phyloP scores from a whole-genome alignment of 2,888 invertebrate species.

The Cheilosia impressa region DNA sequence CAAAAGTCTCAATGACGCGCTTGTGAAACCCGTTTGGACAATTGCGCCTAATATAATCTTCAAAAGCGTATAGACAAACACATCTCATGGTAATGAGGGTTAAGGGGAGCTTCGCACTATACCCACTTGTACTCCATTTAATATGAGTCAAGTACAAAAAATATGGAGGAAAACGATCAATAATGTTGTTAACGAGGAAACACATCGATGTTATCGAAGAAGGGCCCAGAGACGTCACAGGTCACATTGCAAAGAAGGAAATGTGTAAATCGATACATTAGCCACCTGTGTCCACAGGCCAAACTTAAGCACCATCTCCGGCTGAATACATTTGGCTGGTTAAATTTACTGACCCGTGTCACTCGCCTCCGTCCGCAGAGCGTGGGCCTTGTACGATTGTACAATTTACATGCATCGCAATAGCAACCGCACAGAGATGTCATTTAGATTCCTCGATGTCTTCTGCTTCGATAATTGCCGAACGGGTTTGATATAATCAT shows the following conservation, averaged over 20 bases:
- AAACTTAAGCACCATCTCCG: not conserved
- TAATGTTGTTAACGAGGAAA: constrained; percentile 32
- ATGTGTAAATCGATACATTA: constrained; percentile 5
- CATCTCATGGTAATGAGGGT: constrained; percentile 25
- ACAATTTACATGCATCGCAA: constrained; percentile 11
- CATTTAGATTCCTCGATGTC: constrained; percentile 62
- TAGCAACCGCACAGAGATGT: constrained; percentile 61
- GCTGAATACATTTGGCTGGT: constrained; percentile 8
- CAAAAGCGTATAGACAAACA: constrained; percentile 42
- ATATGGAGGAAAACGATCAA: constrained; percentile 8
- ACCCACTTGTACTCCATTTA: constrained; percentile 25
- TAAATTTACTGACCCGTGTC: constrained; percentile 47
- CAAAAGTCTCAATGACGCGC: constrained; percentile 58
- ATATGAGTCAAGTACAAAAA: constrained; percentile 58
- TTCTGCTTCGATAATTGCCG: constrained; percentile 63
- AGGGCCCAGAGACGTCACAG: constrained; percentile 13
- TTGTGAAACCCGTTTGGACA: constrained; percentile 69
- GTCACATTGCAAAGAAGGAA: constrained; percentile 26
- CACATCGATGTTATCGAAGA: not conserved
- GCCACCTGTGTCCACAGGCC: constrained; percentile 8
- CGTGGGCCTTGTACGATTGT: constrained; percentile 11
- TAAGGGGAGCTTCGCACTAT: constrained; percentile 8
- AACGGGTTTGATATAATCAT: constrained; percentile 66
- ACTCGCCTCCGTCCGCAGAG: constrained; percentile 6
- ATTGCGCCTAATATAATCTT: constrained; percentile 65